phyloP scores from a whole-genome alignment of 2,113 vertebrate species.

The Leiothrix lutea region DNA sequence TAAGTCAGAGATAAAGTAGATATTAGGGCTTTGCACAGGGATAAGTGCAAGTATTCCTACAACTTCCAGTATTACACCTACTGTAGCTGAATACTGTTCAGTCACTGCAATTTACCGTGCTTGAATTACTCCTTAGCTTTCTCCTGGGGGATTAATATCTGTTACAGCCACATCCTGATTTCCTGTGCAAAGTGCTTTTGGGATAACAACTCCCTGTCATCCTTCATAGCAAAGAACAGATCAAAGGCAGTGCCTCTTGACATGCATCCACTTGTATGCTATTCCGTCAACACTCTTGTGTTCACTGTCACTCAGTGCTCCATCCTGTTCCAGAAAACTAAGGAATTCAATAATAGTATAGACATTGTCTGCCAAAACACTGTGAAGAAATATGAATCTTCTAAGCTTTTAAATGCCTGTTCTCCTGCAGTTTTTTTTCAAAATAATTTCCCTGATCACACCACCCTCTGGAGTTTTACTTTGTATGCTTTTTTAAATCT shows the following conservation, averaged over 20 bases:
- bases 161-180: constrained; percentile 40
- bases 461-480: neutral
- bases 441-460: neutral
- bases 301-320: neutral
- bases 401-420: neutral
- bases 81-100: neutral
- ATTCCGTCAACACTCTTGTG: neutral
- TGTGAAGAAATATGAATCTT: neutral
- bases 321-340: neutral
- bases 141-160: constrained; percentile 51
- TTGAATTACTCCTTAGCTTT: constrained; percentile 5
- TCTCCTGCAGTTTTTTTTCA: neutral
- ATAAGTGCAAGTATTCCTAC: neutral
- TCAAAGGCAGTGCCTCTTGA: constrained; percentile 7
- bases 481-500: neutral
- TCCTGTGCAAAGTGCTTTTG: constrained; percentile 61
- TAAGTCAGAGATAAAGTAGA: neutral
- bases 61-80: neutral
- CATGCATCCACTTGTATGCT: neutral
- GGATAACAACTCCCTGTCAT: constrained; percentile 41
- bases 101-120: neutral
- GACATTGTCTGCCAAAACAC: neutral
- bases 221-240: constrained; percentile 21
- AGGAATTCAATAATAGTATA: neutral
- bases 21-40: neutral